A percentile compares a stretch with the other conserved stretches of the same genome.
These are phyloP conservation scores for Drosophila ananassae DNA, from an alignment of 1,140 invertebrate species.

Conservation along the genomic window DNA sequence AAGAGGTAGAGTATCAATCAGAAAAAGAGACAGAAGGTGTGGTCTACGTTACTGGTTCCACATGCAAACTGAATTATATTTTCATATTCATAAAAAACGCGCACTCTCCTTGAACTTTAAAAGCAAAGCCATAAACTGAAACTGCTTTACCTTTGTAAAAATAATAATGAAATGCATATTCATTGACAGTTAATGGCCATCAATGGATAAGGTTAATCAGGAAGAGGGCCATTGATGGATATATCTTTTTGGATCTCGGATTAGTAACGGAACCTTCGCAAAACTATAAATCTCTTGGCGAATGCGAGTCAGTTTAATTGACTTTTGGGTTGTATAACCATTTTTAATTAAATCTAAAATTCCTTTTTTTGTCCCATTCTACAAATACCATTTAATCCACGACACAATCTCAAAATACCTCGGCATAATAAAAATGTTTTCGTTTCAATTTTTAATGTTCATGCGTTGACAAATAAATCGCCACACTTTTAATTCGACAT, in stretches of 20 bases:
- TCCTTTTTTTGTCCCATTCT: neutral
- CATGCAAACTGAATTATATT: conserved; percentile 41
- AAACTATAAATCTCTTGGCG: conserved; percentile 4
- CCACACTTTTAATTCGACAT: conserved; percentile 23
- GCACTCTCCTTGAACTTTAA: conserved; percentile 71
- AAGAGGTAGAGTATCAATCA: neutral
- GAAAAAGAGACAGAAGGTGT: conserved; percentile 20
- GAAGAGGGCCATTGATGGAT: conserved; percentile 16
- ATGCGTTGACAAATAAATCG: conserved; percentile 34
- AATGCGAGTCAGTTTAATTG: neutral
- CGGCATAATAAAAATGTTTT: conserved; percentile 16
- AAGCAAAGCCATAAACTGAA: conserved; percentile 46
- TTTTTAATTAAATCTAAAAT: neutral
- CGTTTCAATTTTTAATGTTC: conserved; percentile 15
- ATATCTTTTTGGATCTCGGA: neutral
- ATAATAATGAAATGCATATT: conserved; percentile 23
- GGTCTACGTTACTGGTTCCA: conserved; percentile 19
- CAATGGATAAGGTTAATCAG: conserved; percentile 12
- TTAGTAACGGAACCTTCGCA: neutral
- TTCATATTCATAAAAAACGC: conserved; percentile 34
- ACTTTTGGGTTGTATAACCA: neutral
- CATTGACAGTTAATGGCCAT: conserved; percentile 16
- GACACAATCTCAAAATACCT: conserved; percentile 15
- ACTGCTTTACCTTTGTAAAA: conserved; percentile 39
- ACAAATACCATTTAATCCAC: conserved; percentile 2